Base-by-base conservation (phyloP, 2,797 vertebrate species). In the Arrhamphus sclerolepis region DNA sequence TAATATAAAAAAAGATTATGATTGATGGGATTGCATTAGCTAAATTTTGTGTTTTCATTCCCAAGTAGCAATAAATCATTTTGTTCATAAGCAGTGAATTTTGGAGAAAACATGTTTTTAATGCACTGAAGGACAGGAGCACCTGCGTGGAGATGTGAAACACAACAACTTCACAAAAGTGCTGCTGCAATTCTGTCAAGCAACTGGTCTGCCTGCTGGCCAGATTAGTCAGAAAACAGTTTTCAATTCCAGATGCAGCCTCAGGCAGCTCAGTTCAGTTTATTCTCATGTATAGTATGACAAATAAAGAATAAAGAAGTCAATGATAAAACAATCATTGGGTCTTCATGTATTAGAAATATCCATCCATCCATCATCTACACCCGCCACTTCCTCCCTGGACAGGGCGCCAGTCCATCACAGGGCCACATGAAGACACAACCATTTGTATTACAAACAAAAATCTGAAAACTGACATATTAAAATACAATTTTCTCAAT, bases 1-100 rank as follows among this genome's bases (percentile, higher is more conserved):
- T 84, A 80, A 81, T 81, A 89, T 86, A 61, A 49, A 14, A 62
- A 79, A 80, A 78, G 72, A 88, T 87, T 87, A 81, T n/a, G 19
- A 60, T 44, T 29, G 46, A 46, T 59, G 64, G 73, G 82, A 82
- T 78, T 71, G 54, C 62, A 83, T 84, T 85, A 78, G 46, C 65
- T 56, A 60, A 55, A 76, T 86, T 82, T 65, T 58, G 66, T 56
- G 46, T 79, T 73, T 77, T 43, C 41, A 66, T 80, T 76, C 62
- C 52, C 60, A 19, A 64, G 78, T 69, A 76, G 50, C 72, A 78
- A 77, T 77, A 77, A 74, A 85, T 75, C 61, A 60, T 85, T 84
- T 81, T 82, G 75, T 83, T 81, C 74, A 62, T 64, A 62, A 49
- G 42, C 43, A 24, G 22, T 18, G 43, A 47, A 31, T 70, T 79